A percentile compares a stretch with the other conserved stretches of the same genome.
Evolutionary conservation across 1,140 invertebrate genomes (phyloP).

Genomic region (Aphaenogaster ashmeadi): DNA sequence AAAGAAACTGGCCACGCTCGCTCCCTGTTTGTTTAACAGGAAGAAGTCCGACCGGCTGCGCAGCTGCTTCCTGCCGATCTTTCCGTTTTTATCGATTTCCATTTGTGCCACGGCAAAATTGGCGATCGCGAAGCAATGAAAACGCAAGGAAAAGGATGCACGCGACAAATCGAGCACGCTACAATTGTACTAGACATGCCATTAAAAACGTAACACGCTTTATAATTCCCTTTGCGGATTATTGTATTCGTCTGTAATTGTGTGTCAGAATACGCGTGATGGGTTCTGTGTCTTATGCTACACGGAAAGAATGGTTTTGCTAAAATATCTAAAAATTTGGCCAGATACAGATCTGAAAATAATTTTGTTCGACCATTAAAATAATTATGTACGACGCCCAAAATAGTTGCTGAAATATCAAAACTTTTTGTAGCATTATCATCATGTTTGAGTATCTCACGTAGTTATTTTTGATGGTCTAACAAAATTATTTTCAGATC

Average conservation of each 20-base stretch:
- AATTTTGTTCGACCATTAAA: too few relatives aligned
- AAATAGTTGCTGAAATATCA: too few relatives aligned
- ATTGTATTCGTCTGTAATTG: not conserved
- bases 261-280: not conserved
- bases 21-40: conserved; percentile 76
- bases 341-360: too few relatives aligned
- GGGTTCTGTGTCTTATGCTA: not conserved
- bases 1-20: conserved; percentile 72
- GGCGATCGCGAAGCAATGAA: not conserved
- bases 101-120: conserved; percentile 35
- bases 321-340: too few relatives aligned
- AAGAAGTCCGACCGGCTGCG: conserved; percentile 52
- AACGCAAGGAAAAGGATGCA: conserved; percentile 44
- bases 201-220: not conserved
- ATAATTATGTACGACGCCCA: too few relatives aligned
- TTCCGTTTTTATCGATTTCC: conserved; percentile 33
- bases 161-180: conserved; percentile 24
- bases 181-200: not conserved
- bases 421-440: too few relatives aligned
- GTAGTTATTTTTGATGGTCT: too few relatives aligned
- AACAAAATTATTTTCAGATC: too few relatives aligned
- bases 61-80: conserved; percentile 57
- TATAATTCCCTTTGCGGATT: conserved; percentile 1
- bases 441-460: too few relatives aligned
- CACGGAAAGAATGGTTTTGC: too few relatives aligned